A percentile compares a stretch with the other conserved stretches of the same genome.
These are phyloP conservation scores for Sepiola atlantica DNA, from an alignment of 2,888 invertebrate species.

Conservation along the genomic window DNA sequence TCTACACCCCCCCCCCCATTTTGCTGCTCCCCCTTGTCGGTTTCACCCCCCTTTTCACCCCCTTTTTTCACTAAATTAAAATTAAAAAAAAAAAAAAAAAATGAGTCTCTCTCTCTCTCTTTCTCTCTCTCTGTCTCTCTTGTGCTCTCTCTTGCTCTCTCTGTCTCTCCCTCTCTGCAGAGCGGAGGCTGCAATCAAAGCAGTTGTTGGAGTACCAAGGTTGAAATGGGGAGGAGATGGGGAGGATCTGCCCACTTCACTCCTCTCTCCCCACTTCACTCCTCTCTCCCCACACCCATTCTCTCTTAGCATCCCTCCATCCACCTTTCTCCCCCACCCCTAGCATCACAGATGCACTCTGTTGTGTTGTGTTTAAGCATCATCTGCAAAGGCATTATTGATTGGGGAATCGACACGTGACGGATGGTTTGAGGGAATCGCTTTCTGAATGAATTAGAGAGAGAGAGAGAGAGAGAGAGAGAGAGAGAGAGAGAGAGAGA, in stretches of 20 bases:
- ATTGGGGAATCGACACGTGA: not conserved
- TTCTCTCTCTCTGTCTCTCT: too few species aligned
- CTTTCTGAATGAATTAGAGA: slow-evolving; percentile 47
- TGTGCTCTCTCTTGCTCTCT: too few species aligned
- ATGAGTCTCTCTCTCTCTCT: too few species aligned
- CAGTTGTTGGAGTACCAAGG: too few species aligned
- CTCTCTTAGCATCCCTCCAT: not conserved
- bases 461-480: slow-evolving; percentile 50
- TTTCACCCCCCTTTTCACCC: too few species aligned
- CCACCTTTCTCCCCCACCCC: not conserved
- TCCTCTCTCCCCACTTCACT: not conserved
- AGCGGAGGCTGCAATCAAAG: too few species aligned
- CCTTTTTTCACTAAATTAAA: too few species aligned
- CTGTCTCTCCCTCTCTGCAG: too few species aligned
- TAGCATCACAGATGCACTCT: not conserved
- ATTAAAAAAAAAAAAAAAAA: too few species aligned
- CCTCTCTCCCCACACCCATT: not conserved
- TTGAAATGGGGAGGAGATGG: too few species aligned
- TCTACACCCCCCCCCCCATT: not conserved
- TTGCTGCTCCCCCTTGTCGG: not conserved
- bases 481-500: slow-evolving; percentile 50
- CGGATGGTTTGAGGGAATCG: not conserved
- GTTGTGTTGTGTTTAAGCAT: not conserved
- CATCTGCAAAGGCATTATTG: not conserved
- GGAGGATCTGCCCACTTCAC: not conserved